Percentiles rank a stretch among this genome's conserved stretches.
Conservation (phyloP, 2,797 vertebrate genomes). For the Myotis myotis region DNA sequence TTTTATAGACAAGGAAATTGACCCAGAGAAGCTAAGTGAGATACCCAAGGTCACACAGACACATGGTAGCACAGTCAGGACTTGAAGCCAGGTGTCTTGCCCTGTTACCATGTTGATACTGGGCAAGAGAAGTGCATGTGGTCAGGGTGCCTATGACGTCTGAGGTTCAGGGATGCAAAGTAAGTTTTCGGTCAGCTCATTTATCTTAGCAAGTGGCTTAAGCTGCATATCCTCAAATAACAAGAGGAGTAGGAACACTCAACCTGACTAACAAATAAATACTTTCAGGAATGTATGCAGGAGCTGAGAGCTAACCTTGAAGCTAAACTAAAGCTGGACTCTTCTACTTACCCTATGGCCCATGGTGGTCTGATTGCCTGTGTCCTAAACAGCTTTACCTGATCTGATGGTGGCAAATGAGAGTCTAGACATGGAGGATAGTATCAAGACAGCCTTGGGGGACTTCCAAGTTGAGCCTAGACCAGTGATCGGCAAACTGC, state of each 20-base stretch:
- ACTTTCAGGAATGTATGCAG: neutral
- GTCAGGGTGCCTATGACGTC: too few species aligned
- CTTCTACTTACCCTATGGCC: neutral
- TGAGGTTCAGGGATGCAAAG: neutral
- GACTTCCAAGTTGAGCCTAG: slow-evolving; percentile 20
- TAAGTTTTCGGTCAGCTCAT: neutral
- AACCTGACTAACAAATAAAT: neutral
- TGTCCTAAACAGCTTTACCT: slow-evolving; percentile 31
- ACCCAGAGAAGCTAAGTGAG: neutral
- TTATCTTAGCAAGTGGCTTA: neutral
- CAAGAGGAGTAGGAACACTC: neutral
- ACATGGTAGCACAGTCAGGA: neutral
- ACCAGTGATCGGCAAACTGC: neutral
- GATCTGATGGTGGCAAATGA: neutral
- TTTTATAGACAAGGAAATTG: neutral
- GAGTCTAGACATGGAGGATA: slow-evolving; percentile 50
- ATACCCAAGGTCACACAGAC: neutral
- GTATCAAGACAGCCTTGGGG: slow-evolving; percentile 49
- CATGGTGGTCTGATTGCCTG: neutral
- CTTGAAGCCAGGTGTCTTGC: neutral
- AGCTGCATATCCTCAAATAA: neutral
- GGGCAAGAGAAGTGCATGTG: neutral
- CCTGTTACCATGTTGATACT: neutral
- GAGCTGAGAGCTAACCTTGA: neutral
- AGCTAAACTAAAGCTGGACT: neutral